These are phyloP conservation scores for Hydrozoanthus gracilis DNA, from an alignment of 92 coral and sea anemone genomes.

Conservation along the genomic window DNA sequence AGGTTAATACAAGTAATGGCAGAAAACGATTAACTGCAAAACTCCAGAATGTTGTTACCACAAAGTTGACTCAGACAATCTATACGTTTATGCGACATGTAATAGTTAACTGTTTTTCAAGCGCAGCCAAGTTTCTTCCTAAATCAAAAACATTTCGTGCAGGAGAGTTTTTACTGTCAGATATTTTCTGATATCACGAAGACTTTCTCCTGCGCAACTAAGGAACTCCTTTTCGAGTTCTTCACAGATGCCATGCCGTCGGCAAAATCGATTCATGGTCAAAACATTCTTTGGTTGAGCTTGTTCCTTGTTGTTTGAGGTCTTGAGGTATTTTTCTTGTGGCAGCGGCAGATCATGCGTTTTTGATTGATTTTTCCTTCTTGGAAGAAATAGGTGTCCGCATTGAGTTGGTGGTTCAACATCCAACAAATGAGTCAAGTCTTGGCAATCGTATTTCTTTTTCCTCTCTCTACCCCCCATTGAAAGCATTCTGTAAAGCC, in stretches of 20 bases:
- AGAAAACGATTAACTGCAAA: no score
- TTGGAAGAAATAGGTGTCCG: background rate
- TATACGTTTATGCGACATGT: background rate
- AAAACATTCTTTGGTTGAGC: background rate
- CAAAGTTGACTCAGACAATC: no score
- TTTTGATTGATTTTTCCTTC: background rate
- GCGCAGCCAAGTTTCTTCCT: background rate
- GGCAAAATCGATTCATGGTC: constrained; percentile 20
- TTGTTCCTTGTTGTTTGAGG: background rate
- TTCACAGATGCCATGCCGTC: constrained; percentile 89
- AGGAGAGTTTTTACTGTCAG: constrained; percentile 71
- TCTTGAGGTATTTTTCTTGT: background rate
- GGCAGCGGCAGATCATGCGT: background rate
- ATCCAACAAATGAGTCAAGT: background rate
- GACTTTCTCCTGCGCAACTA: constrained; percentile 68
- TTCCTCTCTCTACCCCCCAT: background rate
- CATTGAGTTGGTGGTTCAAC: background rate
- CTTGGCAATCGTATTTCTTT: background rate
- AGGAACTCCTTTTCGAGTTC: constrained; percentile 78
- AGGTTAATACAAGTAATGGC: no score
- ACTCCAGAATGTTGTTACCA: no score
- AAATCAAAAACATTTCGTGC: constrained; percentile 66
- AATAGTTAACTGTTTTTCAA: background rate
- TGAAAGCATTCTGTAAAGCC: background rate
- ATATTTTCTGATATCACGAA: constrained; percentile 75